Evolutionary conservation across 2,797 vertebrate genomes (phyloP).

Genomic region (Sebastes dallii): DNA sequence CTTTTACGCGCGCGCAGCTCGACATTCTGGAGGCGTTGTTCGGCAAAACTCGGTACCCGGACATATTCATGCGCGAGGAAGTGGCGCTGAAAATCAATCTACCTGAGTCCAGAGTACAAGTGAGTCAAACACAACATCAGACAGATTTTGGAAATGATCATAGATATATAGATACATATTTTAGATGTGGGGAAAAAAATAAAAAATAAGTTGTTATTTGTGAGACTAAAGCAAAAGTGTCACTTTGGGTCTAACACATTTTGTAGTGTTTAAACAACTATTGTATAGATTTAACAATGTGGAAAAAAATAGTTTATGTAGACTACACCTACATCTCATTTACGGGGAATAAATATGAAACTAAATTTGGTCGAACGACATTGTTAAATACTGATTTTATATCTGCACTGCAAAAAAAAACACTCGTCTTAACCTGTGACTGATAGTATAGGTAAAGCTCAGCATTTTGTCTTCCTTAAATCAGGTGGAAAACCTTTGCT

Average conservation of each 20-base stretch:
- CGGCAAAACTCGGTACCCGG: slow-evolving; percentile 97
- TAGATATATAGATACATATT: not conserved
- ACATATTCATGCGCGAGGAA: slow-evolving; percentile 99
- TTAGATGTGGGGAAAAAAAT: fast-evolving
- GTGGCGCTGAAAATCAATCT: slow-evolving; percentile 98
- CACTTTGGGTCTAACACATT: too few species aligned
- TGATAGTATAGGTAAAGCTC: not conserved
- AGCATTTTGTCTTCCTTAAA: slow-evolving; percentile 25
- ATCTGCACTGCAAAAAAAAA: not conserved
- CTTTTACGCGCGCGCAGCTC: slow-evolving; percentile 95
- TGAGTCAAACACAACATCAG: slow-evolving; percentile 65
- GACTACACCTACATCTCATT: not conserved
- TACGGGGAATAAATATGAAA: not conserved
- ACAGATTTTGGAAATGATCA: not conserved
- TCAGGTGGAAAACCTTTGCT: slow-evolving; percentile 34
- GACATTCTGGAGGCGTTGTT: slow-evolving; percentile 96
- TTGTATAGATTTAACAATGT: not conserved
- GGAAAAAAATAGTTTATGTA: too few species aligned
- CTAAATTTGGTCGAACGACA: not conserved
- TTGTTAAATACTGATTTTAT: not conserved
- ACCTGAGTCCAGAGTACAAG: slow-evolving; percentile 97
- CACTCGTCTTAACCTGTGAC: not conserved
- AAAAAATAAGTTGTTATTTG: not conserved
- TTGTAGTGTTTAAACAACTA: not conserved
- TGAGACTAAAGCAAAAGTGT: not conserved